Percentiles rank a stretch among this genome's conserved stretches.
Conservation (phyloP, 2,888 invertebrate species). For the Gymnocheta viridis region DNA sequence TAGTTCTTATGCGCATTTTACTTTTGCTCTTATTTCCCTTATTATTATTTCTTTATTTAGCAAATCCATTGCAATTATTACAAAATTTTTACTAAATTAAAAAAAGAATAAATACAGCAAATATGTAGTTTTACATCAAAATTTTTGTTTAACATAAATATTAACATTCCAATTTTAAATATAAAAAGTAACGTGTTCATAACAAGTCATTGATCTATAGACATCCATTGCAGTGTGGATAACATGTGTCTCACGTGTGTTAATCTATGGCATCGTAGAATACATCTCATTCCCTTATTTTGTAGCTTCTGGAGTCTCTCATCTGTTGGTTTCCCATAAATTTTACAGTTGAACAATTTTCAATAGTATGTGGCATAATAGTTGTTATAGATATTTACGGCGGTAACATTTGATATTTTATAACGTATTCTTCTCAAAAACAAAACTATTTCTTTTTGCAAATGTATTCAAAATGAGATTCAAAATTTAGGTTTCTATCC, state of each 20-base stretch:
- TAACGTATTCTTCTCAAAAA: too few species aligned
- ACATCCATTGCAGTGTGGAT: not conserved
- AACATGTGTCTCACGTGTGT: not conserved
- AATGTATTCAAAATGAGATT: slow-evolving; percentile 1
- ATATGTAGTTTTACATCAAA: not conserved
- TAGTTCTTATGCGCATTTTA: too few species aligned
- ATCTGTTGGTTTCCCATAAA: not conserved
- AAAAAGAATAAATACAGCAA: not conserved
- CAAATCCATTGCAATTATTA: not conserved
- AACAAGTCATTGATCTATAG: not conserved
- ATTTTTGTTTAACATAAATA: not conserved
- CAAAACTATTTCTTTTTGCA: too few species aligned
- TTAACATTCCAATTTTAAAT: not conserved
- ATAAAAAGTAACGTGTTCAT: slow-evolving; percentile 2
- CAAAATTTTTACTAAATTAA: not conserved
- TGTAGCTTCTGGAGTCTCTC: too few species aligned
- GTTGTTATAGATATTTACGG: too few species aligned
- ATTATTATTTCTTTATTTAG: not conserved
- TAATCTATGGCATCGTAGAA: too few species aligned
- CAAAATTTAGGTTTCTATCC: not conserved
- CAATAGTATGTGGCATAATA: not conserved
- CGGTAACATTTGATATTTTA: too few species aligned
- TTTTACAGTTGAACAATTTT: not conserved
- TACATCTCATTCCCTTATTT: too few species aligned
- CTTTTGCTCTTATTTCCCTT: too few species aligned